Evolutionary conservation across 53 echinoderm and acorn worm species (phyloP).

Genomic region (Zoroaster sp.): DNA sequence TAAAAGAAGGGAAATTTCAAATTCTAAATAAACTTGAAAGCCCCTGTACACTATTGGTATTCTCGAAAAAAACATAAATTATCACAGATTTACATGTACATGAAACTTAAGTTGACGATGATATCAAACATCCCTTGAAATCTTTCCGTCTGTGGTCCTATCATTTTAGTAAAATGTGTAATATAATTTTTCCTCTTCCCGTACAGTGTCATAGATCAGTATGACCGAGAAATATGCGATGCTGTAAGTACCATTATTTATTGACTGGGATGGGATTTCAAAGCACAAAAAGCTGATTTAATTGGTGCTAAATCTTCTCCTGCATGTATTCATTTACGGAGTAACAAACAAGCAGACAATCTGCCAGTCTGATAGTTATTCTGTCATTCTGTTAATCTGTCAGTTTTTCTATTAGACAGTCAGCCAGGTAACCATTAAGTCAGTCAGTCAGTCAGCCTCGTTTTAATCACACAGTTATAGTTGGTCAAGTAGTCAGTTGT

Average conservation of each 20-base stretch:
- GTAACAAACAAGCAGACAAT: neutral
- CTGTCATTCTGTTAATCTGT: too few relatives aligned
- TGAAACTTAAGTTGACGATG: too few relatives aligned
- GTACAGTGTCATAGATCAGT: conserved; percentile 49
- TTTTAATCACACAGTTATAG: too few relatives aligned
- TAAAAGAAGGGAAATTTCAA: too few relatives aligned
- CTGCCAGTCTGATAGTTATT: too few relatives aligned
- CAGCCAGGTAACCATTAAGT: neutral
- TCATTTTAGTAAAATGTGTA: neutral
- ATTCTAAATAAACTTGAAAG: neutral
- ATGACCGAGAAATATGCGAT: conserved; percentile 55
- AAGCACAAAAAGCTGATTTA: neutral
- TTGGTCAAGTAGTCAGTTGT: neutral
- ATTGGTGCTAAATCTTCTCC: neutral
- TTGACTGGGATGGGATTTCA: neutral
- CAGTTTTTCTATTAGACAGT: too few relatives aligned
- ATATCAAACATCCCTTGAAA: too few relatives aligned
- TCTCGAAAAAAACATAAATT: too few relatives aligned
- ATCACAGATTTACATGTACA: neutral
- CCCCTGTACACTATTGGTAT: neutral
- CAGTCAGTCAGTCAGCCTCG: neutral
- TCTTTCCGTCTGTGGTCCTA: neutral
- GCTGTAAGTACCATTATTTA: conserved; percentile 30
- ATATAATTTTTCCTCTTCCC: neutral
- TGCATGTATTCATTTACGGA: neutral